Evolutionary conservation across 2,888 invertebrate genomes (phyloP).

Genomic region (Morpho helenor): DNA sequence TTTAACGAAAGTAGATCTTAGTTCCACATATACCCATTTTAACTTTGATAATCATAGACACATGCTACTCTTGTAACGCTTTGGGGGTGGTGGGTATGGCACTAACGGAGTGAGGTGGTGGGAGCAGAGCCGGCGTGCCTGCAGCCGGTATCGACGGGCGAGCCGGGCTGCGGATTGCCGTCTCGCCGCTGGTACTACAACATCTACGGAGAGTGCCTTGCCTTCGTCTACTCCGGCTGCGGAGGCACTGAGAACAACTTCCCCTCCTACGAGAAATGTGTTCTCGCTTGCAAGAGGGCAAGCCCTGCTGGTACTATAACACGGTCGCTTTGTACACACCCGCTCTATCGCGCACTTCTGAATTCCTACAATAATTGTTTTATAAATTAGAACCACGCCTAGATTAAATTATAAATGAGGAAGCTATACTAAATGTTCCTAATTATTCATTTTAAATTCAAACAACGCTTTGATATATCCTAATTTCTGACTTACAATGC

Average conservation of each 20-base stretch:
- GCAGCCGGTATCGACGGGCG: slow-evolving; percentile 44
- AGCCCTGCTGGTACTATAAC: slow-evolving; percentile 22
- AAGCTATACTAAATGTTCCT: no score
- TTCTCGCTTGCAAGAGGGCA: slow-evolving; percentile 44
- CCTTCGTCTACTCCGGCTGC: slow-evolving; percentile 93
- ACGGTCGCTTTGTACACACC: slow-evolving; percentile 11
- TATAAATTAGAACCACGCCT: no score
- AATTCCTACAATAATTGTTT: neutral
- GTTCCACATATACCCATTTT: slow-evolving; percentile 2
- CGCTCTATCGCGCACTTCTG: slow-evolving; percentile 5
- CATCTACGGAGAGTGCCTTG: slow-evolving; percentile 83
- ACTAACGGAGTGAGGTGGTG: slow-evolving; percentile 19
- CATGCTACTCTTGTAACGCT: slow-evolving; percentile 1
- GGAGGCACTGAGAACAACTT: slow-evolving; percentile 93
- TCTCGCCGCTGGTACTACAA: slow-evolving; percentile 86
- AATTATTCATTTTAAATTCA: no score
- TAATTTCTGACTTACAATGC: no score
- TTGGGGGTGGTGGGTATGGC: slow-evolving; percentile 3
- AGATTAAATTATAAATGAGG: no score
- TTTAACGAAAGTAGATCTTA: slow-evolving; percentile 5
- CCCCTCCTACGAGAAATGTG: slow-evolving; percentile 85
- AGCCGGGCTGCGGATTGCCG: slow-evolving; percentile 38
- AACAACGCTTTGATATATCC: no score
- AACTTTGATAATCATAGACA: slow-evolving; percentile 1
- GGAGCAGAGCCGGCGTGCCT: slow-evolving; percentile 56